A percentile compares a stretch with the other conserved stretches of the same genome.
Evolutionary conservation across 2,797 vertebrate genomes (phyloP).

Genomic region (Tarsius wallacei): DNA sequence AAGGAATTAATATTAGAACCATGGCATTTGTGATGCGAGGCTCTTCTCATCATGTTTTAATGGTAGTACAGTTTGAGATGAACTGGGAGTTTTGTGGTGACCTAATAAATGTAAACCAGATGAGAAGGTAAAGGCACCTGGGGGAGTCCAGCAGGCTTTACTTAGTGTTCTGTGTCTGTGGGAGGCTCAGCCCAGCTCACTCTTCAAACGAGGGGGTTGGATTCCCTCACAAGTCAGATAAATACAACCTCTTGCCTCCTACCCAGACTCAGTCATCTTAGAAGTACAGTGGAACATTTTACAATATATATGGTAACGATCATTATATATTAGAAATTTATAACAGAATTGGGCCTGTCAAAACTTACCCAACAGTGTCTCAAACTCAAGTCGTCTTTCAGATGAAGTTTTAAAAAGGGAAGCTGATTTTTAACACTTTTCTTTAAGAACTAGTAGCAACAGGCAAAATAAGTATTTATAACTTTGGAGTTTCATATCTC

Average conservation of each 20-base stretch:
- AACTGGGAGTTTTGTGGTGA: not conserved
- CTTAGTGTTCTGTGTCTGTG: not conserved
- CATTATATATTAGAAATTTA: not conserved
- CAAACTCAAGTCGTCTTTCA: not conserved
- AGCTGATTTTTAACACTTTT: not conserved
- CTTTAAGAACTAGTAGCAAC: not conserved
- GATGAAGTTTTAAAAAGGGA: not conserved
- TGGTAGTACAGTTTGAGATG: not conserved
- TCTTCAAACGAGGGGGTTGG: not conserved
- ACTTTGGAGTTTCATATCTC: not conserved
- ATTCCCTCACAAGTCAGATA: not conserved
- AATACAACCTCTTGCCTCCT: not conserved
- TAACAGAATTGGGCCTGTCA: not conserved
- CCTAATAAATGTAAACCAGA: not conserved
- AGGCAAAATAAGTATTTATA: not conserved
- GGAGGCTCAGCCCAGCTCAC: not conserved
- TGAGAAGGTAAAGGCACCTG: not conserved
- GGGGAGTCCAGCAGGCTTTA: not conserved
- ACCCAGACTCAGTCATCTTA: not conserved
- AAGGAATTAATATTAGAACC: slow-evolving; percentile 23
- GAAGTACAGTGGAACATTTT: not conserved
- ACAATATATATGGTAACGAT: too few species aligned
- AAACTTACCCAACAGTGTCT: not conserved
- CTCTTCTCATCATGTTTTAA: not conserved
- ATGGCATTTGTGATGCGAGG: not conserved